These are phyloP conservation scores for Lasioglossum zephyrum DNA, from an alignment of 2,888 invertebrate species.

Conservation along the genomic window DNA sequence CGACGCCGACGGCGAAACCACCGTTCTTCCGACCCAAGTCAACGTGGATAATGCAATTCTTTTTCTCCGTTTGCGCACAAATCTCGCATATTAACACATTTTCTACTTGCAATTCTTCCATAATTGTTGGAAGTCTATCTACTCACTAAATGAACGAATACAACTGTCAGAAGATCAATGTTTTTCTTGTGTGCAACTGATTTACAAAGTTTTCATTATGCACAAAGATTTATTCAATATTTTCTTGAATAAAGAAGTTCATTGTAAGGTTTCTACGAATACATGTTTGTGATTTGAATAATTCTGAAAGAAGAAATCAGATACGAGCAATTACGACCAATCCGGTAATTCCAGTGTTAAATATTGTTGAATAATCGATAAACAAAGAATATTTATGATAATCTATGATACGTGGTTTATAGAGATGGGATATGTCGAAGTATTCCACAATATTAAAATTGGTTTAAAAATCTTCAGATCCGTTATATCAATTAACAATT, in stretches of 20 bases:
- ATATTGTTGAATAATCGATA: background rate
- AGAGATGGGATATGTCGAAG: background rate
- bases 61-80: background rate
- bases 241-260: background rate
- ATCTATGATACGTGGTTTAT: too few relatives aligned
- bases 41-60: background rate
- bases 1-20: slow-evolving; percentile 62
- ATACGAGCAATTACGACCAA: background rate
- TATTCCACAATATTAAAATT: background rate
- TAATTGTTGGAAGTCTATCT: background rate
- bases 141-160: too few relatives aligned
- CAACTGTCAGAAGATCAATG: too few relatives aligned
- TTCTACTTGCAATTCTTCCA: background rate
- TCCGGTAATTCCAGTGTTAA: background rate
- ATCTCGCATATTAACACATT: background rate
- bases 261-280: background rate
- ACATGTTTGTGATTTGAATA: background rate
- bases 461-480: background rate
- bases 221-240: background rate
- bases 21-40: slow-evolving; percentile 11
- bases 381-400: background rate
- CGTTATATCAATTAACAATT: background rate
- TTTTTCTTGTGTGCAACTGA: too few relatives aligned
- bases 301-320: background rate
- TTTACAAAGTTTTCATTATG: background rate